Base-by-base conservation (phyloP, 2,113 vertebrate species). In the Peromyscus californicus region DNA sequence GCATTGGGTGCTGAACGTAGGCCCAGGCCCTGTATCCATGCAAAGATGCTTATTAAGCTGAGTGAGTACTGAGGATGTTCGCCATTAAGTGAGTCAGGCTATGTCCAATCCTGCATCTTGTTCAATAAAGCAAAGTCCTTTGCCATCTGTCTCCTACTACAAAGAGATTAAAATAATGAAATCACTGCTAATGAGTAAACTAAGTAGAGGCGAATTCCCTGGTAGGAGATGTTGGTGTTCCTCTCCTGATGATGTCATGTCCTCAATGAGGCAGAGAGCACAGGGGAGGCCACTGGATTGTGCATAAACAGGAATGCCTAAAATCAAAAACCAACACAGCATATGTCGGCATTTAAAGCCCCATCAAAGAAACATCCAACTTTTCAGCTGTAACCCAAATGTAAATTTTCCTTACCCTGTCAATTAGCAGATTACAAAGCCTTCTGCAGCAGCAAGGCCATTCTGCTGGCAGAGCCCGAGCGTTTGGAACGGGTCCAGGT, bases 391-490 rank as follows among this genome's bases (percentile, higher is more conserved):
- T 98, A 98, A 96, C 69, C 92, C 96, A 97, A 97, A 98, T 93
- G 97, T 96, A 97, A 94, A 97, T 99, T 98, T 97, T 97, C 84
- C 98, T 98, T 98, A 99, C 98, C 98, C 99, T 99, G 97, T 99
- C 99, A 96, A 99, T 99, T 93, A 99, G 98, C 94, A 99, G 98
- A 98, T 99, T 99, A 98, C 99, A 99, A 98, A 99, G 99, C 98
- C 98, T 99, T 99, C 94, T 98, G 98, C 94, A 99, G 97, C 90
- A 99, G 99, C 91, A 99, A 98, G 98, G 99, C 98, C 95, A 98
- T 98, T 97, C 99, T 99, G 63, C 98, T 97, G 85, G 99, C 99
- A 96, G 97, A 98, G 97, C 99, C 99, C 94, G 98, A 99, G 97
- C 98, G 97, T 92, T 97, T 98, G 96, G 99, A 99, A 97, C 97